These are phyloP conservation scores for Furnarius figulus DNA, from an alignment of 2,113 vertebrate genomes.

Conservation along the genomic window DNA sequence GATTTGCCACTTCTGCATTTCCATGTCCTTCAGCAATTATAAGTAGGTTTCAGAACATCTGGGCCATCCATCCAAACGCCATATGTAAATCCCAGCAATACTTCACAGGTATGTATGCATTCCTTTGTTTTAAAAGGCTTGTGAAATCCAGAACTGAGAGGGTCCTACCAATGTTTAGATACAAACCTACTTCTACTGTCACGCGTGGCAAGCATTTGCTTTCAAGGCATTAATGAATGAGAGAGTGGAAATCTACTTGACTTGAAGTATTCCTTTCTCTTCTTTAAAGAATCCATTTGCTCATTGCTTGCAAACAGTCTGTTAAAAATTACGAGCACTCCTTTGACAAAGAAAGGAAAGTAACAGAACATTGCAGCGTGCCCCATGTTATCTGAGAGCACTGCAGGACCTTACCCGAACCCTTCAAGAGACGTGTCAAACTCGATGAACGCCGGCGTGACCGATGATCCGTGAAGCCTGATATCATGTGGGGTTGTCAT, in stretches of 20 bases:
- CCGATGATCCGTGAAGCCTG: conserved; percentile 91
- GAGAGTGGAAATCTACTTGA: neutral
- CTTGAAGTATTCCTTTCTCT: neutral
- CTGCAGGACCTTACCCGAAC: conserved; percentile 85
- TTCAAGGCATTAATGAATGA: neutral
- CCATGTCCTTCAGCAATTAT: neutral
- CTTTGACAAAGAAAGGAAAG: neutral
- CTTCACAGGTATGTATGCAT: neutral
- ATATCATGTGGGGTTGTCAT: conserved; percentile 99
- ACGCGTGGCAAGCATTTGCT: neutral
- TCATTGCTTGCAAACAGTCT: neutral
- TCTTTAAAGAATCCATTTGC: neutral
- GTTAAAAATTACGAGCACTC: neutral
- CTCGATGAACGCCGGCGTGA: conserved; percentile 94
- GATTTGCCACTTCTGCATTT: neutral
- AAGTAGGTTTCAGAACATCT: neutral
- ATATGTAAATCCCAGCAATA: neutral
- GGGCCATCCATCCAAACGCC: neutral
- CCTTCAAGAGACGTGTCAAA: conserved; percentile 96
- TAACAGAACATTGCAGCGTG: neutral
- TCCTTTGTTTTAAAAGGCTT: neutral
- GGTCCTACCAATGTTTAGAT: neutral
- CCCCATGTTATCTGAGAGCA: neutral
- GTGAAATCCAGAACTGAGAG: neutral
- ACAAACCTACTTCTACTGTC: neutral